These are phyloP conservation scores for Ectobius pallidus DNA, from an alignment of 2,888 invertebrate species.

Conservation along the genomic window DNA sequence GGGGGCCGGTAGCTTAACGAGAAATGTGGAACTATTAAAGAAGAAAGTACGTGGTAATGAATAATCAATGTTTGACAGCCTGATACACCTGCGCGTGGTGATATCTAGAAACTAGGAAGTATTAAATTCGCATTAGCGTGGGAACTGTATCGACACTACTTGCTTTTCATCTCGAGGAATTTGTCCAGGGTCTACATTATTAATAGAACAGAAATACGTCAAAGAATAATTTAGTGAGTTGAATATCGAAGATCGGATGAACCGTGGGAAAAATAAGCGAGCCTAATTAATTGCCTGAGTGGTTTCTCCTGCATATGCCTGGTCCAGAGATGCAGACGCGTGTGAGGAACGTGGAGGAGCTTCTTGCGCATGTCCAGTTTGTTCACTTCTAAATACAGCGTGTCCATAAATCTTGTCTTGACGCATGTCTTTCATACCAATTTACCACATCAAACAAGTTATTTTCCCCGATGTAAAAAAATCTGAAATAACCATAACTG, in stretches of 20 bases:
- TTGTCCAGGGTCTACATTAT: background rate
- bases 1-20: too few relatives aligned
- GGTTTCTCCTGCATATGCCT: too few relatives aligned
- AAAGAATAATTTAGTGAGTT: background rate
- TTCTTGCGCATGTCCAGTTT: background rate
- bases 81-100: background rate
- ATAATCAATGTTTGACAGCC: too few relatives aligned
- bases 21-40: too few relatives aligned
- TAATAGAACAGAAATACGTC: background rate
- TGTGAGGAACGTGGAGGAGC: background rate
- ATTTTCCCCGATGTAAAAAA: background rate
- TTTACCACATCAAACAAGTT: background rate
- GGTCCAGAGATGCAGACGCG: too few relatives aligned
- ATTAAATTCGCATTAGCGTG: background rate
- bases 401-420: background rate
- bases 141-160: background rate
- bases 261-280: background rate
- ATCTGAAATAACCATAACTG: slow-evolving; percentile 3
- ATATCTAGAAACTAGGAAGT: too few relatives aligned
- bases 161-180: background rate
- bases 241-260: background rate
- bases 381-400: slow-evolving; percentile 7
- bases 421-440: background rate
- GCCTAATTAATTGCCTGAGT: background rate
- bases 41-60: too few relatives aligned